phyloP scores from a whole-genome alignment of 2,888 invertebrate species.

The Mesorhabditis spiculigera region DNA sequence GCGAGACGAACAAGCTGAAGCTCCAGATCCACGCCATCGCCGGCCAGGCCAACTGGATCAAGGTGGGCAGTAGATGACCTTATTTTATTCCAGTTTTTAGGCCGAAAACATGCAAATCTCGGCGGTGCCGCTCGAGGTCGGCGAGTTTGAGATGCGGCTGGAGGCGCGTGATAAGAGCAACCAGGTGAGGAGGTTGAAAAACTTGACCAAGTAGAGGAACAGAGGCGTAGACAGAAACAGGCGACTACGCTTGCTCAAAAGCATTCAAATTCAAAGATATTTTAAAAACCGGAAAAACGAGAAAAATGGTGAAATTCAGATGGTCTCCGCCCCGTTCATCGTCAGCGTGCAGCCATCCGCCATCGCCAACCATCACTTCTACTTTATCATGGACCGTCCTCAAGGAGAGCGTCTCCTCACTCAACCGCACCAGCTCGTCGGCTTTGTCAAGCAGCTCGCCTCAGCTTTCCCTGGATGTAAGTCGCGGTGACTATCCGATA shows the following conservation, averaged over 20 bases:
- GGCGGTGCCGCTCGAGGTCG: conserved; percentile 44
- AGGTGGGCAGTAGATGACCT: neutral
- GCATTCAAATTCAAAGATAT: no score
- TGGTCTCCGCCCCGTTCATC: conserved; percentile 35
- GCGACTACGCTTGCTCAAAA: no score
- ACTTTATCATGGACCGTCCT: conserved; percentile 28
- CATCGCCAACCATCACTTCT: conserved; percentile 26
- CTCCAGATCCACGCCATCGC: conserved; percentile 30
- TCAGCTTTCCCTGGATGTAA: neutral
- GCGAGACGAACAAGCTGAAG: conserved; percentile 36
- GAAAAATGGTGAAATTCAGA: conserved; percentile 13
- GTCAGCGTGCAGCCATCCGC: conserved; percentile 29
- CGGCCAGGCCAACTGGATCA: conserved; percentile 14
- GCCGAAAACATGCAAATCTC: conserved; percentile 22
- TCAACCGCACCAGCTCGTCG: conserved; percentile 22
- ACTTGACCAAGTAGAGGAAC: neutral
- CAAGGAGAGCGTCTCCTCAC: conserved; percentile 19
- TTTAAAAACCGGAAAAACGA: neutral
- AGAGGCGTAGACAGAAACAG: no score
- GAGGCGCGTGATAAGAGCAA: conserved; percentile 44
- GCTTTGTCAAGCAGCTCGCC: conserved; percentile 19
- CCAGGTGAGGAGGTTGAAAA: conserved; percentile 13
- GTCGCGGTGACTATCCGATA: no score
- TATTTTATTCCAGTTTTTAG: neutral
- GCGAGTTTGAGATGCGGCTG: conserved; percentile 47